A percentile compares a stretch with the other conserved stretches of the same genome.
Conservation (phyloP, 2,113 vertebrate genomes). For the Megaptera novaeangliae region DNA sequence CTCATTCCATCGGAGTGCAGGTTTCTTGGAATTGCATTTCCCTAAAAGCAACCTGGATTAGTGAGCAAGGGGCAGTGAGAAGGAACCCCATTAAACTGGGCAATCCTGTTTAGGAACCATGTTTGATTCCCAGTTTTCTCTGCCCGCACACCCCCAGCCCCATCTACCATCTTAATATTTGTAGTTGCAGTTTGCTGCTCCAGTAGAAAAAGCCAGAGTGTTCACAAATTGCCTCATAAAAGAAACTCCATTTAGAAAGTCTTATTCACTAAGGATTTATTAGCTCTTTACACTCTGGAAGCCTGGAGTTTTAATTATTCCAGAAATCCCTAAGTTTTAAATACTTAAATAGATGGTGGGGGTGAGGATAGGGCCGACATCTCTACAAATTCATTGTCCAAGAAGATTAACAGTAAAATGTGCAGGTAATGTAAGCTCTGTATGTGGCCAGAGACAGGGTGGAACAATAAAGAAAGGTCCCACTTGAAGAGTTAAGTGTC, state of each 20-base stretch:
- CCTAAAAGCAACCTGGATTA: neutral
- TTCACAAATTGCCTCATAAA: slow-evolving; percentile 63
- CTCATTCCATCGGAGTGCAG: neutral
- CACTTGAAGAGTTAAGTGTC: neutral
- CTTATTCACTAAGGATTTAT: slow-evolving; percentile 59
- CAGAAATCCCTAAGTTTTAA: neutral
- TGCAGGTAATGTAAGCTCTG: neutral
- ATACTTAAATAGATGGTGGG: neutral
- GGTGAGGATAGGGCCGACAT: neutral
- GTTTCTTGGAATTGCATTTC: neutral
- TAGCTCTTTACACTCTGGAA: slow-evolving; percentile 40
- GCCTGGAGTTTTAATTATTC: slow-evolving; percentile 36
- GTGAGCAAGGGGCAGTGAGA: neutral
- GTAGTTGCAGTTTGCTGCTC: slow-evolving; percentile 24
- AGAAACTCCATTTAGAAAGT: slow-evolving; percentile 62
- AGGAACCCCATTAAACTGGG: neutral
- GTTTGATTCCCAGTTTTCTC: neutral
- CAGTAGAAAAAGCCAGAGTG: slow-evolving; percentile 26
- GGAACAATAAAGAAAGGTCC: neutral
- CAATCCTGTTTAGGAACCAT: neutral
- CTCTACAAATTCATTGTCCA: neutral
- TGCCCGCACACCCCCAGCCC: neutral
- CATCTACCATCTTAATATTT: slow-evolving; percentile 55
- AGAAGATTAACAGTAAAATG: neutral
- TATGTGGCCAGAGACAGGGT: neutral